Percentiles rank a stretch among this genome's conserved stretches.
Evolutionary conservation across 2,797 vertebrate genomes (phyloP).

Genomic region (Pseudocheirus occidentalis): DNA sequence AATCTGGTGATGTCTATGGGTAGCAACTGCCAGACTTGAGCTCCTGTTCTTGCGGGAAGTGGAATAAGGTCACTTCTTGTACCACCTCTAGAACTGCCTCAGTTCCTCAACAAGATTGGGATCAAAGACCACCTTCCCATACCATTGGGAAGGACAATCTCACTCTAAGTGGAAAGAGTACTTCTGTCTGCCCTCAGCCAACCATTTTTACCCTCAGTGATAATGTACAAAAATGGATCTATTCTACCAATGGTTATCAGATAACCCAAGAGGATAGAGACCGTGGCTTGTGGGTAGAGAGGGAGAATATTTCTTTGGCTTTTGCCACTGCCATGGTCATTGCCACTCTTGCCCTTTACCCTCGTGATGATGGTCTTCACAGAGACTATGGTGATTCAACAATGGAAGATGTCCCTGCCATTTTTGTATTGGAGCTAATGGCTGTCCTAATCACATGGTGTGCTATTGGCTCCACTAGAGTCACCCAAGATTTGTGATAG

Average conservation of each 20-base stretch:
- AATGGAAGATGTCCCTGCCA: neutral
- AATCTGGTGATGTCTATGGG: neutral
- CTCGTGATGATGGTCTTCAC: neutral
- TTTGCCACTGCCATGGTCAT: neutral
- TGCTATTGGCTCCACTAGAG: neutral
- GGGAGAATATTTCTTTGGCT: too few relatives aligned
- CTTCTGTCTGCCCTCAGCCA: neutral
- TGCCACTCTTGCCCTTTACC: neutral
- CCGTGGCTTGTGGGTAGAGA: neutral
- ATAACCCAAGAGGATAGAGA: neutral
- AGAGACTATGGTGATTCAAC: neutral
- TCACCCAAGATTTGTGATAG: neutral
- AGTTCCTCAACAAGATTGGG: neutral
- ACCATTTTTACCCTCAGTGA: neutral
- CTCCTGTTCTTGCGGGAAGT: neutral
- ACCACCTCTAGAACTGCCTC: neutral
- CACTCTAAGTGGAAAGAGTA: too few relatives aligned
- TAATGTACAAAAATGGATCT: neutral
- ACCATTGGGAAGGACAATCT: neutral
- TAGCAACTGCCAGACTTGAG: neutral
- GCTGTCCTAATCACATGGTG: neutral
- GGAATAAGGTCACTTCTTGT: neutral
- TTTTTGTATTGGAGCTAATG: neutral
- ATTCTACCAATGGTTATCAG: neutral
- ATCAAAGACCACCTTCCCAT: neutral